Percentiles rank a stretch among this genome's conserved stretches.
Evolutionary conservation across 2,888 invertebrate genomes (phyloP).

Genomic region (Serrognathus titanus): DNA sequence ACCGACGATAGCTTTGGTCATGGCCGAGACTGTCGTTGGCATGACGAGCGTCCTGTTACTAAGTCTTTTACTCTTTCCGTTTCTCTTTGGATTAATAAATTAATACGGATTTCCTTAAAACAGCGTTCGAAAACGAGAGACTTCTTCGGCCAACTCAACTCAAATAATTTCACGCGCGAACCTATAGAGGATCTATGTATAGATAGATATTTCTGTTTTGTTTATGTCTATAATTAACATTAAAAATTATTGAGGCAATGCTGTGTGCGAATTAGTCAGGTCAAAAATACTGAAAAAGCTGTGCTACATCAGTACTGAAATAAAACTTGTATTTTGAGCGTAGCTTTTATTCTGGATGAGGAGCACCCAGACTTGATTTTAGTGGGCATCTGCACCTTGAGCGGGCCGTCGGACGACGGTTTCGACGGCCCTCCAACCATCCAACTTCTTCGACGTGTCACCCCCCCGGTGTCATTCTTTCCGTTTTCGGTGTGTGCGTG

Average conservation of each 20-base stretch:
- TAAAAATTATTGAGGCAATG: slow-evolving; percentile 51
- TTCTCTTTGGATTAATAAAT: slow-evolving; percentile 18
- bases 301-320: slow-evolving; percentile 52
- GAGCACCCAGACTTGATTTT: slow-evolving; percentile 40
- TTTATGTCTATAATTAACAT: slow-evolving; percentile 55
- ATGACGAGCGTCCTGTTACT: slow-evolving; percentile 36
- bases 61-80: slow-evolving; percentile 32
- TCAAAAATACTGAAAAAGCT: slow-evolving; percentile 55
- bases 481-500: no score
- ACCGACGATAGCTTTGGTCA: slow-evolving; percentile 38
- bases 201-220: slow-evolving; percentile 52
- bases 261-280: slow-evolving; percentile 51
- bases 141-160: no score
- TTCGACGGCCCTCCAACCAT: slow-evolving; percentile 29
- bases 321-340: slow-evolving; percentile 54
- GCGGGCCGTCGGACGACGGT: slow-evolving; percentile 36
- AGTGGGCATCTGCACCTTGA: slow-evolving; percentile 40
- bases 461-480: no score
- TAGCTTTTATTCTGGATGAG: slow-evolving; percentile 50
- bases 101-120: not conserved
- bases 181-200: slow-evolving; percentile 49
- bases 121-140: no score
- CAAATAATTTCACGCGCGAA: slow-evolving; percentile 2
- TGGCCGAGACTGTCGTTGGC: slow-evolving; percentile 40
- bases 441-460: not conserved